Conservation (phyloP, 2,888 invertebrate species). For the Rosalia funebris region DNA sequence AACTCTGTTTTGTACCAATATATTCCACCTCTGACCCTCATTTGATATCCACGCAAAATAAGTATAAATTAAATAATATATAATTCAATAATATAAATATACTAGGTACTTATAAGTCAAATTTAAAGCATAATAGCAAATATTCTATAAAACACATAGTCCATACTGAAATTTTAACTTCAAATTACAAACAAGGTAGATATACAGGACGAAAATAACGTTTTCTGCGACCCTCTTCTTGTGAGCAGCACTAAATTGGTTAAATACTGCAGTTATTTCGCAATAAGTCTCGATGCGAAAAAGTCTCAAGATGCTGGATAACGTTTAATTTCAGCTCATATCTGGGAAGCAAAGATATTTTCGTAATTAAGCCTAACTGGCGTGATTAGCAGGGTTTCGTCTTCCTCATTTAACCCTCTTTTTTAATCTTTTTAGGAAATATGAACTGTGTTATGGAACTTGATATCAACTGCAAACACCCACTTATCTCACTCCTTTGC, state of each 20-base stretch:
- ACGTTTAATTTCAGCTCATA: conserved; percentile 13
- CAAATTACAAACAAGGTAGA: conserved; percentile 22
- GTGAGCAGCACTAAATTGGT: conserved; percentile 3
- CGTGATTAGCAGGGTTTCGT: background rate
- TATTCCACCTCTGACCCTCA: no score
- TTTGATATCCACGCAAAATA: no score
- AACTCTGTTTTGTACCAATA: no score
- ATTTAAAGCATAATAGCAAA: no score
- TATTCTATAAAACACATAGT: no score
- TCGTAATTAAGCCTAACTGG: background rate
- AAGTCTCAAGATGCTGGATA: conserved; percentile 3
- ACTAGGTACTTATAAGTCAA: no score
- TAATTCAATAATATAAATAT: no score
- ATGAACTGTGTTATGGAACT: background rate
- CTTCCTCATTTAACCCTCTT: background rate
- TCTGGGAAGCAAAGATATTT: background rate
- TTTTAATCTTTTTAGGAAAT: background rate
- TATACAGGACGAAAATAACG: conserved; percentile 9
- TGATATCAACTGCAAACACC: no score
- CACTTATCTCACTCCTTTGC: no score
- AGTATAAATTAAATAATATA: no score
- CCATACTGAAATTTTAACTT: no score
- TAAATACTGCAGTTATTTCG: conserved; percentile 18
- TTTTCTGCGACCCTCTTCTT: conserved; percentile 5
- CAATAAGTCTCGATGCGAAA: conserved; percentile 2